A percentile compares a stretch with the other conserved stretches of the same genome.
phyloP scores from a whole-genome alignment of 1,140 invertebrate species.

The Macrobrachium rosenbergii region DNA sequence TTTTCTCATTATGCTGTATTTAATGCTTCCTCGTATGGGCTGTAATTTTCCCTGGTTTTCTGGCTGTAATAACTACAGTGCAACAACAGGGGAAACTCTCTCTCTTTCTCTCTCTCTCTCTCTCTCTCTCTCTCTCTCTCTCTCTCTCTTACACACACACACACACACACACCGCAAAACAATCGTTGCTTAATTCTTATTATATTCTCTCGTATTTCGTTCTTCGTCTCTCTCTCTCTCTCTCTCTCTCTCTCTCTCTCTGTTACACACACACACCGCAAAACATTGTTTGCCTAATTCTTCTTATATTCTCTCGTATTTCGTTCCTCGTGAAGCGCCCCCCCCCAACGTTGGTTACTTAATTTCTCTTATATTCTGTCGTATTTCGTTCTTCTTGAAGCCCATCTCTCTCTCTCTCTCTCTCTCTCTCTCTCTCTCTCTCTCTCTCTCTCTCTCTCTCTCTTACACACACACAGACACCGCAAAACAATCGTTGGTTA shows the following conservation, averaged over 20 bases:
- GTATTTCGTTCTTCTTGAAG: not conserved
- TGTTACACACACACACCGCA: not conserved
- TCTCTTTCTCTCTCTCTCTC: conserved; percentile 1
- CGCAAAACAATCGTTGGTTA: no score
- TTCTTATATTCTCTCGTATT: not conserved
- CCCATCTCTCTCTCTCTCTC: not conserved
- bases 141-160: no score
- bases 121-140: conserved; percentile 28
- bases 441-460: not conserved
- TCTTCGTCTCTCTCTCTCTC: conserved; percentile 15
- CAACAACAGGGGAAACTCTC: not conserved
- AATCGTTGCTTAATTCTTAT: no score
- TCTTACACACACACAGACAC: no score
- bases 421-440: not conserved
- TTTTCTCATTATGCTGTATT: no score
- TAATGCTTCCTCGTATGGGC: no score
- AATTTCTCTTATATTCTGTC: not conserved
- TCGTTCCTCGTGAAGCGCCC: no score
- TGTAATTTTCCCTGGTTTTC: no score
- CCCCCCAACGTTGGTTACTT: no score
- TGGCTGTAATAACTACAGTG: not conserved
- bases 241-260: not conserved
- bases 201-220: not conserved
- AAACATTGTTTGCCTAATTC: not conserved
- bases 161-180: no score